Conservation (phyloP, 2,888 invertebrate species). For the Steinernema hermaphroditum region DNA sequence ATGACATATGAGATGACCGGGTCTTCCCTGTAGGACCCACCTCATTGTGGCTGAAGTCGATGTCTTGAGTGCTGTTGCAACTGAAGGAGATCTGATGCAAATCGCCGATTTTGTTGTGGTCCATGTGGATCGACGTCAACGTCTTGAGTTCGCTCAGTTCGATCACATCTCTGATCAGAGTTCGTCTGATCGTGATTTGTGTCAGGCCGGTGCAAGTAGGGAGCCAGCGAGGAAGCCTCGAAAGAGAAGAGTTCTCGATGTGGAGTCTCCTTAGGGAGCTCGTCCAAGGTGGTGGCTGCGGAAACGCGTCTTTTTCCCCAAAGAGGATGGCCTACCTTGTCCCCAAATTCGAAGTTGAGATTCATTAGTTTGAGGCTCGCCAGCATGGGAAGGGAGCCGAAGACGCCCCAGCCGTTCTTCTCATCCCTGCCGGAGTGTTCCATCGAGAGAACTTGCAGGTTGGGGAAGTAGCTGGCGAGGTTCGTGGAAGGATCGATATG, state of each 20-base stretch:
- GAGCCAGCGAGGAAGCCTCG: constrained; percentile 56
- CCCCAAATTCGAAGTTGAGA: constrained; percentile 51
- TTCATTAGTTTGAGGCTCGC: constrained; percentile 45
- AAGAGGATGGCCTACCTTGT: constrained; percentile 24
- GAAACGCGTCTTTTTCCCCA: background rate
- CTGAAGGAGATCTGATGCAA: constrained; percentile 45
- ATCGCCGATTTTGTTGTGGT: constrained; percentile 51
- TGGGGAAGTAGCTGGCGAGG: constrained; percentile 6
- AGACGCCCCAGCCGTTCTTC: constrained; percentile 7
- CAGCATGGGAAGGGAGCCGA: constrained; percentile 40
- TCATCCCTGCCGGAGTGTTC: background rate
- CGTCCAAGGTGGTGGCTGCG: constrained; percentile 40
- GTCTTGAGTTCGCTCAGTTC: constrained; percentile 46
- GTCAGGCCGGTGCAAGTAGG: constrained; percentile 36
- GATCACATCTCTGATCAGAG: constrained; percentile 44
- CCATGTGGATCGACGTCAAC: constrained; percentile 46
- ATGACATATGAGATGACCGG: no score
- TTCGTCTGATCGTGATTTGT: constrained; percentile 39
- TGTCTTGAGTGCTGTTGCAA: constrained; percentile 43
- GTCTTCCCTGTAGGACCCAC: no score
- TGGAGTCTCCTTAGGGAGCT: constrained; percentile 46
- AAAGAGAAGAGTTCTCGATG: constrained; percentile 53
- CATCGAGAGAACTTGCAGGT: background rate
- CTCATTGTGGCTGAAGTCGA: constrained; percentile 54
- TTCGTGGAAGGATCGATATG: background rate